Evolutionary conservation across 2,888 invertebrate species (phyloP).

Genomic region (Coelopa pilipes): DNA sequence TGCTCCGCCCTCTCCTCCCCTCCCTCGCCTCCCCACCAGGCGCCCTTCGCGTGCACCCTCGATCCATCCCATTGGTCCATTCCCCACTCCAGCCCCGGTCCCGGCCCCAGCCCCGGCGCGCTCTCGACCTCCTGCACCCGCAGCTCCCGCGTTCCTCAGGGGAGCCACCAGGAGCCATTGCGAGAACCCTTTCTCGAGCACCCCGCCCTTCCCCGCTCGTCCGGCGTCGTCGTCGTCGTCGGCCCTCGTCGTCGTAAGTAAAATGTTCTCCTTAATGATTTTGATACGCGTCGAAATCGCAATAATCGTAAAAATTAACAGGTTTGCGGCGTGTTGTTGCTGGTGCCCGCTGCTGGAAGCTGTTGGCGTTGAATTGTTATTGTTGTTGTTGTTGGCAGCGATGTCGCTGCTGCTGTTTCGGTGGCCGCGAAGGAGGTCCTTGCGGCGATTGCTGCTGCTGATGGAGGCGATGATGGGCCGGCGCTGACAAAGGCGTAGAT

Average conservation of each 20-base stretch:
- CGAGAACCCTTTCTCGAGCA: too few species aligned
- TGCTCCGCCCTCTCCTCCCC: background rate
- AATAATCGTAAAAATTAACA: conserved; percentile 28
- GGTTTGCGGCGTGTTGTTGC: background rate
- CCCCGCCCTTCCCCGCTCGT: too few species aligned
- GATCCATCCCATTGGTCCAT: too few species aligned
- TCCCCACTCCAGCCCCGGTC: too few species aligned
- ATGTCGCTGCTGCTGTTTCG: background rate
- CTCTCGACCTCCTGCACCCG: background rate
- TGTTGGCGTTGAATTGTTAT: background rate
- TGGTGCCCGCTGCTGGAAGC: background rate
- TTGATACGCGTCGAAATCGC: background rate
- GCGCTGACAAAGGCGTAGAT: background rate
- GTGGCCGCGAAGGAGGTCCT: too few species aligned
- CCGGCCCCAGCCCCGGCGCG: too few species aligned
- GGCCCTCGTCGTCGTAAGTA: background rate
- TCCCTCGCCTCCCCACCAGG: too few species aligned
- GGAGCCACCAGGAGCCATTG: too few species aligned
- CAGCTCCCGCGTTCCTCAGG: background rate
- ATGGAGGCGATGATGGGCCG: background rate
- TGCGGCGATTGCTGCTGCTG: background rate
- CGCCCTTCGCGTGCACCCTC: too few species aligned
- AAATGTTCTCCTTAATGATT: conserved; percentile 23
- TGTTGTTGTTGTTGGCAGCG: too few species aligned
- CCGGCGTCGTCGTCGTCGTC: background rate